Evolutionary conservation across 2,113 vertebrate species (phyloP), one percentile per base, ranked within the genome.

Genomic region (Hiodon tergisus): DNA sequence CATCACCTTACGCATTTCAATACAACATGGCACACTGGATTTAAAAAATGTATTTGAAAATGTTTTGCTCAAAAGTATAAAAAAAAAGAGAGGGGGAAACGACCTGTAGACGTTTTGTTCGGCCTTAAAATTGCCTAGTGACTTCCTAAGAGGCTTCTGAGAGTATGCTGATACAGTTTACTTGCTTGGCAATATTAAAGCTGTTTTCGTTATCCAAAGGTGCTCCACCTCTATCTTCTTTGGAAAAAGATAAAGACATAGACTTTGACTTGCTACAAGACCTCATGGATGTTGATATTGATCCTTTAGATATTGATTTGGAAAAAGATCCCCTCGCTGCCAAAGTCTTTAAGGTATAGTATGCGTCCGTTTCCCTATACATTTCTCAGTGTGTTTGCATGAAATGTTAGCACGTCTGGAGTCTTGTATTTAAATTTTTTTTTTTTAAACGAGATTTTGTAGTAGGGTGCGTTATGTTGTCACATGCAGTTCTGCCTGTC

Each of bases 161-260:
- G 78, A 81, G 54, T 71, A 67, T 81, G 59, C 78, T 86, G 78
- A 71, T 85, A 77, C 68, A 76, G 77, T 83, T 76, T 81, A 76
- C 79, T 81, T 86, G 76, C 85, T 85, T 85, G 86, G 84, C 85
- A 83, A 89, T 88, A 87, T 90, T 90, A 87, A 91, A 87, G 78
- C 80, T 91, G 80, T 89, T 91, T 89, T 91, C 76, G 47, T 95
- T 88, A 86, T 90, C 89, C 83, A 85, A 94, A 99, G 97, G 95
- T 91, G 91, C 95, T 87, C 95, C 95, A 85, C 94, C 95, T 87
- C 92, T 98, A 55, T 94, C 96, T 75, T 95, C 96, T 90, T 90
- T 99, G 94, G 97, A 99, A 92, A 99, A 99, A 94, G 97, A 99
- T 90, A 99, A 99, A 92, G 97, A 98, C 88, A 97, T 98, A 91